These are phyloP conservation scores for Pangasius krempfi DNA, from an alignment of 2,797 vertebrate genomes.

Conservation along the genomic window DNA sequence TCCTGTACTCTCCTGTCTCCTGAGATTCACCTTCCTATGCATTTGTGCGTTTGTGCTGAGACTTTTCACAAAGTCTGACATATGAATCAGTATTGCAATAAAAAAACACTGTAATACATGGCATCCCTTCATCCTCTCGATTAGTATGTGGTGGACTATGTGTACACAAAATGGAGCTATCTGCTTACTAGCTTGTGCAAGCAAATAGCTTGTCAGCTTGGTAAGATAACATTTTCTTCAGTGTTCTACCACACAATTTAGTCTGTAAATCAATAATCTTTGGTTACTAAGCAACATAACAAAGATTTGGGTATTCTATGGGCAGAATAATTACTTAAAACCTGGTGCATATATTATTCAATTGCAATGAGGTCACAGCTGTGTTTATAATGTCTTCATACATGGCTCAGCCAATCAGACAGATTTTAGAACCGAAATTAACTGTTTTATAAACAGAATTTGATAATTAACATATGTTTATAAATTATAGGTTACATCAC, in stretches of 20 bases:
- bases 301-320: neutral
- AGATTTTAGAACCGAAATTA: neutral
- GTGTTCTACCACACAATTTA: neutral
- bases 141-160: neutral
- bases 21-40: neutral
- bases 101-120: neutral
- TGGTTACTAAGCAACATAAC: neutral
- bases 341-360: neutral
- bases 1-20: neutral
- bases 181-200: slow-evolving; percentile 6
- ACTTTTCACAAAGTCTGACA: neutral
- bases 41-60: neutral
- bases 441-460: slow-evolving; percentile 1
- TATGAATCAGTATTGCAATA: neutral
- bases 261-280: neutral
- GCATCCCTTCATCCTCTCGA: neutral
- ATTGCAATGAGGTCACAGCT: neutral
- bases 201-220: neutral
- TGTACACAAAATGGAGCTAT: neutral
- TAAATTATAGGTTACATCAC: neutral
- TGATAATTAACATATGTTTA: neutral
- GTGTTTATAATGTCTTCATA: neutral
- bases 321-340: neutral
- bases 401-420: neutral
- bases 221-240: neutral